Evolutionary conservation across 2,113 vertebrate genomes (phyloP), one percentile per base, ranked within the genome.

Genomic region (Mastomys coucha): DNA sequence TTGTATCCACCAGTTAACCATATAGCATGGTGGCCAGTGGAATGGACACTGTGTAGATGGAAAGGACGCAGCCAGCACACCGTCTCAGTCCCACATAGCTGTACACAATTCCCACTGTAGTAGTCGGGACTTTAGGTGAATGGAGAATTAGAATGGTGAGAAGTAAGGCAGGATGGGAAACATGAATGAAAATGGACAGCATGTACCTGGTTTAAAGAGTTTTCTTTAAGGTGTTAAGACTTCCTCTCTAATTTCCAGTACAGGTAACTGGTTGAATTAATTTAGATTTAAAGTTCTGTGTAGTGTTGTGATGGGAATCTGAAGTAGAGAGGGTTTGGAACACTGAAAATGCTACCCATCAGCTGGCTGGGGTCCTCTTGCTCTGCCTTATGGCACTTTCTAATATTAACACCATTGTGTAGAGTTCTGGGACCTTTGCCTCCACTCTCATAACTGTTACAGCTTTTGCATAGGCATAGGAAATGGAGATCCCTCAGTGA

Each of bases 1-100:
- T 91, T 91, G 67, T 31, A 88, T 77, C 75, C 39, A 91, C 53
- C 24, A 94, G 33, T 88, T 94, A 75, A 94, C 70, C 42, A 56
- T 22, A 33, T 22, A 36, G 26, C 75, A 31, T 76, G 81, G 33
- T 76, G 31, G 12, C 2, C 13, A 16, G 72, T 53, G 42, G 39
- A 39, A 28, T 10, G 24, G 81, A 42, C 24, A 45, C 81, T 85
- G n/a, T 85, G 39, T 85, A 85, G 78, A 9, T 82, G 56, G 7
- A 36, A 17, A 49, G 42, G 28, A 5, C 14, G 33, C 84, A 87
- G 31, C 42, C 17, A 22, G 63, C 2, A 45, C 49, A 96, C 70
- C 22, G 33, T 53, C 65, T 87, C 1, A 7, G 20, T 26, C 33
- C 16, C 49, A 14, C 6, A 36, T 3, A 87, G 31, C 45, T 69